Conservation (phyloP, 1,140 invertebrate species). For the Thaumetopoea pityocampa region DNA sequence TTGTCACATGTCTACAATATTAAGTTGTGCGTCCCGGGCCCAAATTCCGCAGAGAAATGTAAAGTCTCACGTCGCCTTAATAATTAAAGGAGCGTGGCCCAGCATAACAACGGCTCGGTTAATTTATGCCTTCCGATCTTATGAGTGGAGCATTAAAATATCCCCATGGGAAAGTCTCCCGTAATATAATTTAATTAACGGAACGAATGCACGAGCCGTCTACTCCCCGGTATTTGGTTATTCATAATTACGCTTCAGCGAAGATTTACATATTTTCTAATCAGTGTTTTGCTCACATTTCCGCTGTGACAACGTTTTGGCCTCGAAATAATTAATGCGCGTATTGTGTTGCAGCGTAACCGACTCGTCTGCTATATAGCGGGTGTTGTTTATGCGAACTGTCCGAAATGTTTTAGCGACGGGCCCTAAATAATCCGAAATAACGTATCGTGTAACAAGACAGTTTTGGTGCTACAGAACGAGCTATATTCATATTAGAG, state of each 20-base stretch:
- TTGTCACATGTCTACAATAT: conserved; percentile 7
- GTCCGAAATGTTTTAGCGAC: conserved; percentile 7
- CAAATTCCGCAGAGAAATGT: conserved; percentile 20
- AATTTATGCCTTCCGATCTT: conserved; percentile 57
- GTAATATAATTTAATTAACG: conserved; percentile 53
- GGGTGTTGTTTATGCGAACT: no score
- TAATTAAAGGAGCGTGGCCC: conserved; percentile 46
- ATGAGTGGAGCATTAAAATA: conserved; percentile 53
- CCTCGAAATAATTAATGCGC: neutral
- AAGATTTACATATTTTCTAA: conserved; percentile 9
- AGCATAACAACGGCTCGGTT: conserved; percentile 50
- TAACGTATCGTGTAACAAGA: conserved; percentile 7
- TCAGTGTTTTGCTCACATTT: conserved; percentile 1
- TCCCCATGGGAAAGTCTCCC: conserved; percentile 36
- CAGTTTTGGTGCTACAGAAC: conserved; percentile 6
- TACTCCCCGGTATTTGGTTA: conserved; percentile 5
- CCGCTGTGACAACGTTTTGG: neutral
- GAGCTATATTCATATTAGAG: no score
- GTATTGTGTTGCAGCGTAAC: conserved; percentile 3
- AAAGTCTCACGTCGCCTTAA: conserved; percentile 37
- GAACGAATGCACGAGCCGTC: conserved; percentile 45
- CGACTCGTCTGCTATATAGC: conserved; percentile 6
- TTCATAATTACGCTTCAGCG: neutral
- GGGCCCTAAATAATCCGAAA: conserved; percentile 7
- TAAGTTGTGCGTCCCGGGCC: neutral